Conservation (phyloP, 1,140 invertebrate genomes). For the Conopomorpha cramerella region DNA sequence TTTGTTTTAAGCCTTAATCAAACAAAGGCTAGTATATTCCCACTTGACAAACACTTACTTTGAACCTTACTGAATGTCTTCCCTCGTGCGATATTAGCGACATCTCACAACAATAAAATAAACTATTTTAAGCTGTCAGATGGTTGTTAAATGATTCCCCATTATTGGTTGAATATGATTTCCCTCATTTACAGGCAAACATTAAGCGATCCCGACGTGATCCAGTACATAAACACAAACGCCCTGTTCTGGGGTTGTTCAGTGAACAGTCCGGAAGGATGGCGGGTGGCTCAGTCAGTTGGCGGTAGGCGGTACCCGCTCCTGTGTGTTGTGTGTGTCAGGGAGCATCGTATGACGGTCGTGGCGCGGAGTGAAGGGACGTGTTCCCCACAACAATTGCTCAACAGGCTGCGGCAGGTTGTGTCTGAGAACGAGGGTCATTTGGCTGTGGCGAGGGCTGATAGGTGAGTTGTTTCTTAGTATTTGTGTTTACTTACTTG, state of each 20-base stretch:
- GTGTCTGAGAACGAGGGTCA: slow-evolving; percentile 87
- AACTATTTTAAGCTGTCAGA: no score
- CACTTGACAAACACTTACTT: no score
- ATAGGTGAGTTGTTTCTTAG: slow-evolving; percentile 64
- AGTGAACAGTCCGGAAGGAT: slow-evolving; percentile 86
- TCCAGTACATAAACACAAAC: slow-evolving; percentile 81
- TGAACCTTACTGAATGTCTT: no score
- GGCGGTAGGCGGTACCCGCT: slow-evolving; percentile 83
- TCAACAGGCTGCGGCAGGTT: slow-evolving; percentile 72
- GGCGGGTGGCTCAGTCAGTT: slow-evolving; percentile 81
- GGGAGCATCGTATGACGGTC: slow-evolving; percentile 90
- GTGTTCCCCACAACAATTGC: slow-evolving; percentile 70
- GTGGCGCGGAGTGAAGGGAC: slow-evolving; percentile 88
- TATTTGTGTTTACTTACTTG: background rate
- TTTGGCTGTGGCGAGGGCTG: slow-evolving; percentile 82
- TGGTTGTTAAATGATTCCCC: no score
- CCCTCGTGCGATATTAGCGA: no score
- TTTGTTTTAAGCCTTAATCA: no score
- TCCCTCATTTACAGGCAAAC: slow-evolving; percentile 74
- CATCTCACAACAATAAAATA: no score
- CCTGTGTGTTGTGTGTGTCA: slow-evolving; percentile 84
- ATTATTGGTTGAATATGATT: no score
- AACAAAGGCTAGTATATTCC: no score
- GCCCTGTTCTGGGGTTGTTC: slow-evolving; percentile 94
- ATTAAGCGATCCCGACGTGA: slow-evolving; percentile 72